Base-by-base conservation (phyloP, 2,888 invertebrate species). In the Crematogaster levior region DNA sequence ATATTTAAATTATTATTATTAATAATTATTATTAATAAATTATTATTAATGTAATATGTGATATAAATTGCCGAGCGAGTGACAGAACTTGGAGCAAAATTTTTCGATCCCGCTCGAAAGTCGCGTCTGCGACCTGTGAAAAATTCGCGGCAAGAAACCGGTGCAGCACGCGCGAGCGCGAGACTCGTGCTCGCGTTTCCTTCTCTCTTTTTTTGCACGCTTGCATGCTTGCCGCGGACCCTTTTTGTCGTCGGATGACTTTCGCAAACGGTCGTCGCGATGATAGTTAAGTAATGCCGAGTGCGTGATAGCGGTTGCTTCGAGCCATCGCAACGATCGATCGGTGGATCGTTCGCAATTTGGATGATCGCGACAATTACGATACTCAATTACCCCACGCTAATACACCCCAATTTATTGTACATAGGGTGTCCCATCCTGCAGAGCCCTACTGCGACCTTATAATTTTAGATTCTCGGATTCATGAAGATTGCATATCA, bases 221-320 rank as follows among this genome's bases (percentile, higher is more conserved):
- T 56, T n/a, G 40, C 72, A 30, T n/a, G 58, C 56, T 9, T 34
- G n/a, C 48, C 18, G 51, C 46, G 40, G 37, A 40, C 48, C 37
- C 48, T 74, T 74, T 74, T 74, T 74, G 60, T 51, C 37, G 61
- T 18, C 37, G 37, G 34, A 7, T 63, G 24, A 51, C 24, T 74
- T 48, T 74, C 40, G 43, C 21, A 40, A n/a, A 73, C 43, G 58
- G 9, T 21, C 4, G 40, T 40, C 40, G 40, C 70, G 53, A 70
- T 40, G 34, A 24, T 18, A 24, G 7, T 63, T 37, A 63, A 74
- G 63, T 63, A 60, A 34, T 9, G 15, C 24, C 24, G 46, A 74
- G 18, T 56, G 43, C 12, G 24, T 1, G 43, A 73, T 60, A 43
- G 34, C 51, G 6, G 21, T 30, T 34, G n/a, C 30, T 60, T 43